A percentile compares a stretch with the other conserved stretches of the same genome.
These are phyloP conservation scores for Carabus problematicus DNA, from an alignment of 2,888 invertebrate genomes.

Conservation along the genomic window DNA sequence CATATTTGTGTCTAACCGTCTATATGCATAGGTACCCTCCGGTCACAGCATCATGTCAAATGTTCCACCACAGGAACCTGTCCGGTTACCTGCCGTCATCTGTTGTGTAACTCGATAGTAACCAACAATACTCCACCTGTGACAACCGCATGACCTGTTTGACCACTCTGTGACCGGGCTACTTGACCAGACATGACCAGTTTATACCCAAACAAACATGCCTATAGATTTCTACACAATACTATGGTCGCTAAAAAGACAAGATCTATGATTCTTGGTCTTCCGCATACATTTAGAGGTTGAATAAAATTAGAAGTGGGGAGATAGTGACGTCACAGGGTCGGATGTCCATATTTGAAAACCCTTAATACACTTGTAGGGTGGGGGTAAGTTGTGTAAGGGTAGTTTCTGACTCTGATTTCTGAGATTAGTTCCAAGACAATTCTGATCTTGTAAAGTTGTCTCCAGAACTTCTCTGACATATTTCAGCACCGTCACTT, in stretches of 20 bases:
- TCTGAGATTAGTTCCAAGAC: constrained; percentile 14
- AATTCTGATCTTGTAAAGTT: neutral
- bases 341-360: constrained; percentile 8
- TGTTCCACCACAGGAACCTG: constrained; percentile 19
- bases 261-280: no score
- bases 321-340: neutral
- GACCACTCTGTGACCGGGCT: constrained; percentile 30
- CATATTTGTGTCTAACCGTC: no score
- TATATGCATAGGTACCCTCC: neutral
- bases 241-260: no score
- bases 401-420: constrained; percentile 6
- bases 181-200: constrained; percentile 26
- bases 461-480: neutral
- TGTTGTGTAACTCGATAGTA: constrained; percentile 1
- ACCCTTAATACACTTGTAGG: neutral
- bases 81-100: constrained; percentile 19
- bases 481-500: neutral
- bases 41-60: neutral
- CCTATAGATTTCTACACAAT: no score
- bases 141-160: constrained; percentile 29
- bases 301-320: neutral
- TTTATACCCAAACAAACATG: no score
- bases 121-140: constrained; percentile 25
- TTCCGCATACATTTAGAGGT: no score
- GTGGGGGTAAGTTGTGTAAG: constrained; percentile 13